Conservation (phyloP, 2,888 invertebrate genomes). For the Pammene aurita region DNA sequence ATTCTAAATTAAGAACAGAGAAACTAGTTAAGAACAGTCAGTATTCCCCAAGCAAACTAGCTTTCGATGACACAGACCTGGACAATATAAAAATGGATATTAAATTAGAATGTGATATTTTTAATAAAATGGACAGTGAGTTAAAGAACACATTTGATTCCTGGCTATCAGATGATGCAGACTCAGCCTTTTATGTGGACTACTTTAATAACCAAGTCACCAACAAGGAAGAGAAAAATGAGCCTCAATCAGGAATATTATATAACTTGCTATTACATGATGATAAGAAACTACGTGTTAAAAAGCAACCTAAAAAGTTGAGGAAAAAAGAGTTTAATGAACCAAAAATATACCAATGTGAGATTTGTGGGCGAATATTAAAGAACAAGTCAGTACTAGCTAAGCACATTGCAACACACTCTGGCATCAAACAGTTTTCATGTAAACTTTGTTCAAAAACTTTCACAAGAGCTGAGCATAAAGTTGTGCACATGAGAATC, state of each 20-base stretch:
- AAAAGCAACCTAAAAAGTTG: background rate
- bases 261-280: background rate
- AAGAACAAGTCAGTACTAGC: conserved; percentile 48
- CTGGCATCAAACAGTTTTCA: conserved; percentile 59
- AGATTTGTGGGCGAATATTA: conserved; percentile 52
- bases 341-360: conserved; percentile 47
- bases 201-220: conserved; percentile 21
- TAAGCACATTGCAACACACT: conserved; percentile 65
- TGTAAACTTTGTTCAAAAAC: conserved; percentile 64
- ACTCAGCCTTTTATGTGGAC: conserved; percentile 27
- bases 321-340: conserved; percentile 5
- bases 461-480: conserved; percentile 67
- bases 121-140: conserved; percentile 32
- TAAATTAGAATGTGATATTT: conserved; percentile 37
- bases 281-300: background rate
- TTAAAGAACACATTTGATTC: conserved; percentile 35
- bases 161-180: conserved; percentile 37
- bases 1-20: conserved; percentile 37
- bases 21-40: conserved; percentile 7
- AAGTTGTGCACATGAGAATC: conserved; percentile 75
- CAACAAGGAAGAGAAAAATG: conserved; percentile 14
- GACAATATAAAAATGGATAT: conserved; percentile 31
- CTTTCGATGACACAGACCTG: conserved; percentile 19
- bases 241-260: conserved; percentile 6
- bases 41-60: conserved; percentile 9